phyloP scores from a whole-genome alignment of 2,797 vertebrate species.

The Cuniculus paca region DNA sequence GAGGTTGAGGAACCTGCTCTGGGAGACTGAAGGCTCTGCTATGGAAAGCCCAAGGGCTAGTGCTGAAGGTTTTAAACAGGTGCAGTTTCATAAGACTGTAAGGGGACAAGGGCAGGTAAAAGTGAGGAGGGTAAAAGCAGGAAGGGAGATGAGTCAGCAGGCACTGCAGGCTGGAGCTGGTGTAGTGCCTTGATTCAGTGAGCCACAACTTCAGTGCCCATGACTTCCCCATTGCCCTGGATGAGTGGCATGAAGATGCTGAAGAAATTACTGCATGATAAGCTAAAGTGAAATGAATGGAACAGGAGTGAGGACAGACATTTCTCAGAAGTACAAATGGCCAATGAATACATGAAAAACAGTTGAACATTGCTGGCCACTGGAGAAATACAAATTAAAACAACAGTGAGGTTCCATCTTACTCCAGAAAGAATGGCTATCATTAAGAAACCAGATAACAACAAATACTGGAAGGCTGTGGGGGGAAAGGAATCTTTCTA shows the following conservation, averaged over 20 bases:
- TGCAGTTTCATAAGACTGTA: not conserved
- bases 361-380: not conserved
- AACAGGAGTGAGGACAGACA: not conserved
- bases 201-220: not conserved
- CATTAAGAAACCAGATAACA: not conserved
- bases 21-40: not conserved
- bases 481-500: not conserved
- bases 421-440: not conserved
- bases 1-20: not conserved
- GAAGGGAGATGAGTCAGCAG: not conserved
- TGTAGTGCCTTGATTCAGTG: too few species aligned
- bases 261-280: not conserved
- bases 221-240: not conserved
- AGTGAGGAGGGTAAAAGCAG: not conserved
- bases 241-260: not conserved
- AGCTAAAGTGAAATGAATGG: not conserved
- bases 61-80: not conserved
- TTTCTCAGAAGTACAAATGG: not conserved
- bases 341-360: not conserved
- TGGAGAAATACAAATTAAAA: not conserved
- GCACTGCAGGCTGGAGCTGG: not conserved
- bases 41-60: not conserved
- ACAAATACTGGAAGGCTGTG: not conserved
- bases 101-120: not conserved
- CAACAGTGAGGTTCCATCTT: not conserved